Conservation (phyloP, 23 tunicate genomes). For the Diplosoma virens region DNA sequence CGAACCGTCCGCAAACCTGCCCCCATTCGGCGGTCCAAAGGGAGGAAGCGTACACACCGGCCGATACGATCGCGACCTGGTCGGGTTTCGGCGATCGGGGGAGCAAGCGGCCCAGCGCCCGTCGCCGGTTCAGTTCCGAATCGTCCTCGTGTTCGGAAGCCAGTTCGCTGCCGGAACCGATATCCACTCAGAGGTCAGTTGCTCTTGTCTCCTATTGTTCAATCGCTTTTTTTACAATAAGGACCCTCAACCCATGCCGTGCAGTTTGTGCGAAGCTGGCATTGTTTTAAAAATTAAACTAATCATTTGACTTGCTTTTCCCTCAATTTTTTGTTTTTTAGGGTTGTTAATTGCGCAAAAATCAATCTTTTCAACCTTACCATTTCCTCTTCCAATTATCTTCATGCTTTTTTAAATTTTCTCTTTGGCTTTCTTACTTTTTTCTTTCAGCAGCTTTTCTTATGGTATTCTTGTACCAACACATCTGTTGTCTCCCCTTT, state of each 20-base stretch:
- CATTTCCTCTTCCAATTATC: too few relatives aligned
- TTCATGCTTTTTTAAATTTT: too few relatives aligned
- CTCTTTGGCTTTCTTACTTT: too few relatives aligned
- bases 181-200: slow-evolving; percentile 2
- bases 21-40: slow-evolving; percentile 64
- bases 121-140: slow-evolving; percentile 48
- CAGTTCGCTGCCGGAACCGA: neutral
- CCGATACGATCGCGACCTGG: slow-evolving; percentile 80
- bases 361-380: too few relatives aligned
- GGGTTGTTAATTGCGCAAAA: too few relatives aligned
- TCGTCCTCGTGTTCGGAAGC: neutral
- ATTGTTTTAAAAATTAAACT: too few relatives aligned
- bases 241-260: neutral
- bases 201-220: neutral
- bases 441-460: too few relatives aligned
- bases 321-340: too few relatives aligned
- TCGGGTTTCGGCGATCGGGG: slow-evolving; percentile 81
- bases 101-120: slow-evolving; percentile 34
- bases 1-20: slow-evolving; percentile 77
- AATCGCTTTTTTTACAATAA: neutral
- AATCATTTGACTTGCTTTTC: neutral
- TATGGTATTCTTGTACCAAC: too few relatives aligned
- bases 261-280: neutral
- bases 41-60: slow-evolving; percentile 19
- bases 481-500: too few relatives aligned